Conservation (phyloP, 2,888 invertebrate genomes). For the Meliscaeva auricollis region DNA sequence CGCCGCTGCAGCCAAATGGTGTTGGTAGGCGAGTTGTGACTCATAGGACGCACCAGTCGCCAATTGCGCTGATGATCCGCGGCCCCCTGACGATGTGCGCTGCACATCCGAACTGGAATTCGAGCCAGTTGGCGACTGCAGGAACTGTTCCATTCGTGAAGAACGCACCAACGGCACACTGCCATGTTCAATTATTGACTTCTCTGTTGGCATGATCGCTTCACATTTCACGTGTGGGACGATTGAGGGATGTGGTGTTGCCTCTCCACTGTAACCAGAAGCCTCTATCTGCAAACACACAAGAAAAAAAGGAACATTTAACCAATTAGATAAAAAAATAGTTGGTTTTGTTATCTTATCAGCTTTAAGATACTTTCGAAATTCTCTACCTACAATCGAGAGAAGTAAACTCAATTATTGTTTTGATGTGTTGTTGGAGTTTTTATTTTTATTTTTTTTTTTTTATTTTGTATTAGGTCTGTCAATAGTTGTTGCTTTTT, state of each 20-base stretch:
- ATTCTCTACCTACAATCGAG: constrained; percentile 16
- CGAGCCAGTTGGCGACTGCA: constrained; percentile 85
- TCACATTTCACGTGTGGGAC: constrained; percentile 56
- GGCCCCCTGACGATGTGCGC: constrained; percentile 84
- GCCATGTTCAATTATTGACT: constrained; percentile 79
- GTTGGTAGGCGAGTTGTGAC: constrained; percentile 88
- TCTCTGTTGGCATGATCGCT: constrained; percentile 82
- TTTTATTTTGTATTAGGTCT: neutral
- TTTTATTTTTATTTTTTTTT: constrained; percentile 28
- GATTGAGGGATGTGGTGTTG: constrained; percentile 5
- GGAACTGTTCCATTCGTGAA: constrained; percentile 87
- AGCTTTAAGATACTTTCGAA: constrained; percentile 52
- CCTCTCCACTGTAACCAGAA: constrained; percentile 67
- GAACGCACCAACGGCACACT: constrained; percentile 82
- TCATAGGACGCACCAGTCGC: constrained; percentile 85
- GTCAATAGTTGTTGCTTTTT: constrained; percentile 30
- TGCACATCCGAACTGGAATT: constrained; percentile 73
- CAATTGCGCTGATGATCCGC: constrained; percentile 79
- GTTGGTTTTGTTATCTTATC: constrained; percentile 68
- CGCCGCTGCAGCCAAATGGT: constrained; percentile 85
- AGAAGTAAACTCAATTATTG: constrained; percentile 51
- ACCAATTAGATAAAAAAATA: constrained; percentile 75
- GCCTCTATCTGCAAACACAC: constrained; percentile 64
- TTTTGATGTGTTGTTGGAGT: constrained; percentile 61
- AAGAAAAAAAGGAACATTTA: constrained; percentile 59